Percentiles rank a stretch among this genome's conserved stretches.
These are phyloP conservation scores for Periparus ater DNA, from an alignment of 2,797 vertebrate genomes.

Conservation along the genomic window DNA sequence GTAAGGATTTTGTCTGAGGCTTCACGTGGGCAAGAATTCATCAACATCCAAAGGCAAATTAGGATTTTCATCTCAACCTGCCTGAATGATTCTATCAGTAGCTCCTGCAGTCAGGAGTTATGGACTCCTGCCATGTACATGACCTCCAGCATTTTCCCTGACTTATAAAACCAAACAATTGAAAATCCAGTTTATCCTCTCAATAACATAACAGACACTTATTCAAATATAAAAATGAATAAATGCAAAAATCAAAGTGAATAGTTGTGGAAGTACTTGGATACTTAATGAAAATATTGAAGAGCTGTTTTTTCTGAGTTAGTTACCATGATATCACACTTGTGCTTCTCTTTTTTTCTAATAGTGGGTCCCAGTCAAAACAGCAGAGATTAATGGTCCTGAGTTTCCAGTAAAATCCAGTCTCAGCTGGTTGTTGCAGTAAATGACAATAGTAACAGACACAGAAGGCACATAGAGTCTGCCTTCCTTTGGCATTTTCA, in stretches of 20 bases:
- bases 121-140: fast-evolving
- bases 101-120: background rate
- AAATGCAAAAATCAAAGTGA: background rate
- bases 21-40: background rate
- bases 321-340: background rate
- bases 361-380: background rate
- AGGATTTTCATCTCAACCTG: background rate
- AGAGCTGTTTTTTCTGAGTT: background rate
- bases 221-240: background rate
- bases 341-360: background rate
- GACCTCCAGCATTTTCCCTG: background rate
- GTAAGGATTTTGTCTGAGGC: background rate
- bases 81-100: background rate
- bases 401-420: background rate
- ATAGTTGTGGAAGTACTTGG: background rate
- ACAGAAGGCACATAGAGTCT: background rate
- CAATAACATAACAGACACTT: background rate
- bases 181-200: background rate
- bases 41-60: background rate
- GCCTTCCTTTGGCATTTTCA: background rate
- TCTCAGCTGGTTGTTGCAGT: background rate
- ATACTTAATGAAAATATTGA: background rate
- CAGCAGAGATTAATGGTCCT: background rate
- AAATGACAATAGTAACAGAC: background rate
- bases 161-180: background rate